A percentile compares a stretch with the other conserved stretches of the same genome.
phyloP scores from a whole-genome alignment of 2,797 vertebrate genomes.

The Neostethus bicornis region DNA sequence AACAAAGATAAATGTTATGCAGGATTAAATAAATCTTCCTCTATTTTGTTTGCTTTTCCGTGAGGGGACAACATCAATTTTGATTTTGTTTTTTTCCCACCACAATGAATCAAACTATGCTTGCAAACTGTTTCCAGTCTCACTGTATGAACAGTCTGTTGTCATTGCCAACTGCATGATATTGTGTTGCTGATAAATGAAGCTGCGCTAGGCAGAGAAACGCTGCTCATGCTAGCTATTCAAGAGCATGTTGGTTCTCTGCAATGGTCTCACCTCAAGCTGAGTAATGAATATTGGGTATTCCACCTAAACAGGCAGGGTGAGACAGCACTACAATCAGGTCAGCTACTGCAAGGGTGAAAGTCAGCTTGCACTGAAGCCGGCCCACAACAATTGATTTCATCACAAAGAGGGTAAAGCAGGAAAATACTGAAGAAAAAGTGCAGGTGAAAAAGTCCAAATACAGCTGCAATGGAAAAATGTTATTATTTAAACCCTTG shows the following conservation, averaged over 20 bases:
- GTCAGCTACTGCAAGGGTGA: neutral
- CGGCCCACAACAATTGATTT: neutral
- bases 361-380: neutral
- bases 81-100: neutral
- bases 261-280: neutral
- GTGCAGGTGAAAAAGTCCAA: neutral
- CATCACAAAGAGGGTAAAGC: neutral
- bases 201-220: neutral
- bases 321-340: neutral
- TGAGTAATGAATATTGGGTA: neutral
- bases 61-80: neutral
- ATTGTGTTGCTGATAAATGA: constrained; percentile 10
- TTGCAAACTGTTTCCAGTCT: neutral
- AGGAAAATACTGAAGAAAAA: neutral
- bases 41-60: no score
- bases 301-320: neutral
- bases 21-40: neutral
- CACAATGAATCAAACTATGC: constrained; percentile 2
- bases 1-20: neutral
- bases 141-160: neutral
- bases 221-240: neutral
- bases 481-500: neutral
- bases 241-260: neutral
- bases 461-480: neutral
- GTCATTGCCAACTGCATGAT: neutral